Evolutionary conservation across 1,140 invertebrate species (phyloP), one percentile per base, ranked within the genome.

Genomic region (Geopemphigus sp.): DNA sequence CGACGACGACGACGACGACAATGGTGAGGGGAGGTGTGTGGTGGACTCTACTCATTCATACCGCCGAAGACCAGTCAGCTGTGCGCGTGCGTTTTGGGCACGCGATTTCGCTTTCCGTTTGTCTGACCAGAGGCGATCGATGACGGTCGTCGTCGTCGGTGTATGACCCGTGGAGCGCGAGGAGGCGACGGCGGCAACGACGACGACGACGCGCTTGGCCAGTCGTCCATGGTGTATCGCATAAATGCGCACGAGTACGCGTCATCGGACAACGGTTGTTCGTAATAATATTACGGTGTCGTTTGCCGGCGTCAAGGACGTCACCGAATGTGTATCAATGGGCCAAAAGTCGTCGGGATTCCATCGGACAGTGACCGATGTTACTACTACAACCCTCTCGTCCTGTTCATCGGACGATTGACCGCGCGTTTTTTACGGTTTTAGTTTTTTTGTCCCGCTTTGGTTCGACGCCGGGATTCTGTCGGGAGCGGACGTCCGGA

Each of bases 161-260:
- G 11, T 39, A 32, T 64, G 64, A 68, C 64, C 47, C 26, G n/a
- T n/a, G n/a, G n/a, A n/a, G n/a, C n/a, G n/a, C n/a, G n/a, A n/a
- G n/a, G n/a, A n/a, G n/a, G n/a, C n/a, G n/a, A n/a, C 24, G 57
- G 39, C 56, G 29, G n/a, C n/a, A n/a, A n/a, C n/a, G n/a, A n/a
- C 73, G 73, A 39, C 54, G 54, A 22, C 73, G 73, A 76, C 73
- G 73, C 73, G 73, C 73, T 76, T 76, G 73, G 73, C 22, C 73
- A 45, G 56, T 57, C 73, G 73, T 76, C 73, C 73, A 59, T 76
- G 72, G 22, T 32, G 50, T 74, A 57, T 17, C 68, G 72, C 50
- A 74, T 56, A 57, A 76, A 76, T 45, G 73, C 32, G 29, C 73
- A 47, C 73, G 22, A 57, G 47, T 24, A 45, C 73, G 54, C 57